Percentiles rank a stretch among this genome's conserved stretches.
Conservation (phyloP, 2,113 vertebrate genomes). For the Gymnocephalus cernua region DNA sequence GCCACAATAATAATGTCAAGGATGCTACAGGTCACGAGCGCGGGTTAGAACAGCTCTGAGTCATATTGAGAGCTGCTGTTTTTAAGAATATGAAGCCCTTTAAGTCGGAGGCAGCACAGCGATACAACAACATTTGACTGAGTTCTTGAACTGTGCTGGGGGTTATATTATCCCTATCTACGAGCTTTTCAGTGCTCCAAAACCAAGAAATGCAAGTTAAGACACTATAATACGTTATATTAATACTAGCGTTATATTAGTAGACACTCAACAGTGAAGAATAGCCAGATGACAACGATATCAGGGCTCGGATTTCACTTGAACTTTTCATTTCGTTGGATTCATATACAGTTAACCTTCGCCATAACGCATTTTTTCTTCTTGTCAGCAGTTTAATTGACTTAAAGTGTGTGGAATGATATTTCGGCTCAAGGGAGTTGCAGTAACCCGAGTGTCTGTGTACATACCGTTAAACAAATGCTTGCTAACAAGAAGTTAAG, state of each 20-base stretch:
- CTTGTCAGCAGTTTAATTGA: neutral
- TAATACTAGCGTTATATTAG: neutral
- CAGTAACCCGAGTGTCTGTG: neutral
- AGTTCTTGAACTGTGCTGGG: neutral
- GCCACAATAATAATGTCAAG: neutral
- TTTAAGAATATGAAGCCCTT: neutral
- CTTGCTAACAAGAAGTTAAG: slow-evolving; percentile 73
- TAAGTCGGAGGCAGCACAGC: neutral
- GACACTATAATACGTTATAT: neutral
- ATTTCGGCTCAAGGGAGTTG: neutral
- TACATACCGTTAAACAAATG: slow-evolving; percentile 27
- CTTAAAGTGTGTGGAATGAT: neutral
- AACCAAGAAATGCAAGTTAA: neutral
- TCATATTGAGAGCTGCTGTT: neutral
- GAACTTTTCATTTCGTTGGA: slow-evolving; percentile 45
- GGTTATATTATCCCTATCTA: neutral
- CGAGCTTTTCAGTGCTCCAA: neutral
- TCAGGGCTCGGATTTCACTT: neutral
- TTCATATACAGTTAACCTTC: slow-evolving; percentile 11
- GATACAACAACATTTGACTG: neutral
- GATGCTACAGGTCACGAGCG: neutral
- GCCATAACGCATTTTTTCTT: too few relatives aligned
- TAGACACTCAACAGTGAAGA: neutral
- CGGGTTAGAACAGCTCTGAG: neutral
- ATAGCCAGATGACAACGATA: neutral